phyloP scores from a whole-genome alignment of 2,888 invertebrate species.

The Syrista parreyssii region DNA sequence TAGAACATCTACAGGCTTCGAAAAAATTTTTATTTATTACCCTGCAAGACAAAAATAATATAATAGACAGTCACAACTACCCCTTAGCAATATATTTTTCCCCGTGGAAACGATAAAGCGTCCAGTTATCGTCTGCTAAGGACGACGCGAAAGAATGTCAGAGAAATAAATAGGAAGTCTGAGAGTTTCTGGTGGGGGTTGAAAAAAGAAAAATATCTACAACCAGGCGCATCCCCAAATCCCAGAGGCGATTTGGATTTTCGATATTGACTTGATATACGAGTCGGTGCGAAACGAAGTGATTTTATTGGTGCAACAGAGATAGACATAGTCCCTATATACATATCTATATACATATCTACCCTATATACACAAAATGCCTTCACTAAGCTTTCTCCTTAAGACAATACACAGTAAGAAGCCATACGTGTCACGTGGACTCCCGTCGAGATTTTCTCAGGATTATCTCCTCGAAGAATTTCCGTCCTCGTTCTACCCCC shows the following conservation, averaged over 20 bases:
- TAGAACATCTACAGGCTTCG: too few relatives aligned
- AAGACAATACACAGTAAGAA: constrained; percentile 16
- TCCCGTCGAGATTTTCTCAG: constrained; percentile 39
- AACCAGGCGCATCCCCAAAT: background rate
- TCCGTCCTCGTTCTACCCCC: constrained; percentile 18
- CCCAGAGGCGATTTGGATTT: constrained; percentile 2
- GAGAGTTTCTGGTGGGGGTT: too few relatives aligned
- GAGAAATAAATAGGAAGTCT: too few relatives aligned
- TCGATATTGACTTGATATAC: constrained; percentile 5
- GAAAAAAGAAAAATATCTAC: background rate
- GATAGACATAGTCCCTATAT: background rate
- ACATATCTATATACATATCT: too few relatives aligned
- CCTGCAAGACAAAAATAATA: too few relatives aligned
- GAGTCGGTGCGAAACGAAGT: constrained; percentile 1
- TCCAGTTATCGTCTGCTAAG: too few relatives aligned
- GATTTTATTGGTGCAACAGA: constrained; percentile 14
- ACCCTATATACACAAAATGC: constrained; percentile 1
- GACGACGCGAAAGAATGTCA: too few relatives aligned
- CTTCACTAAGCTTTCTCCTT: constrained; percentile 22
- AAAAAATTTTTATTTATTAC: too few relatives aligned
- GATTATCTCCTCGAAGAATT: constrained; percentile 41
- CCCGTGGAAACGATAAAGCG: too few relatives aligned
- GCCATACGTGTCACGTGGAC: constrained; percentile 41
- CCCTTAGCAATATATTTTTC: too few relatives aligned
- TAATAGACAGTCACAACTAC: too few relatives aligned